Conservation (phyloP, 2,113 vertebrate genomes). For the Notarius lentiginosus region DNA sequence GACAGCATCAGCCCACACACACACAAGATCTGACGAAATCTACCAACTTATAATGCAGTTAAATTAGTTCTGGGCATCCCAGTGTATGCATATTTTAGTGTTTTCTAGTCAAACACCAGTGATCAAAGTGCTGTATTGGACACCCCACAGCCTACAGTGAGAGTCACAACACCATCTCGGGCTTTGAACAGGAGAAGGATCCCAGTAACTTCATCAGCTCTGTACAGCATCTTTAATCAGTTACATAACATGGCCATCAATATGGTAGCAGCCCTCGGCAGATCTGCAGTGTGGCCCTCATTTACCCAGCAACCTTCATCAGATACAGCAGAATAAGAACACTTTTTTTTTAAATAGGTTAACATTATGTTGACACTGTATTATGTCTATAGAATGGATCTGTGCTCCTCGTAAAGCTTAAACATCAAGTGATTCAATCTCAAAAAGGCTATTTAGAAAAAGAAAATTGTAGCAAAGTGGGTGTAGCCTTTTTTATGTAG, state of each 20-base stretch:
- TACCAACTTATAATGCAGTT: not conserved
- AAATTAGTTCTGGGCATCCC: not conserved
- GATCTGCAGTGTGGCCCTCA: not conserved
- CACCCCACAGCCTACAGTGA: not conserved
- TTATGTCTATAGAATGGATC: not conserved
- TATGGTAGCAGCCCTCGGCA: not conserved
- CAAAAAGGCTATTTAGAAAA: not conserved
- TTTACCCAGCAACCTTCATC: not conserved
- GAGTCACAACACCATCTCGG: not conserved
- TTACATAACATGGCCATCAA: not conserved
- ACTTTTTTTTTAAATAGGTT: not conserved
- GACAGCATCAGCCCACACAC: constrained; percentile 19
- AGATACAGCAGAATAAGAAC: not conserved
- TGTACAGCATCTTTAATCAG: not conserved
- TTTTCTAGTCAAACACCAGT: not conserved
- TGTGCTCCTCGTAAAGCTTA: not conserved
- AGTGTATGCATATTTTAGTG: constrained; percentile 1
- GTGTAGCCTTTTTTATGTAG: not conserved
- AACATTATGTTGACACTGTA: not conserved
- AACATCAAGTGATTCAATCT: not conserved
- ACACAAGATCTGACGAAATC: not conserved
- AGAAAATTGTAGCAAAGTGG: not conserved
- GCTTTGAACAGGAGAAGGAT: not conserved
- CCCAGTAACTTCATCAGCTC: not conserved
- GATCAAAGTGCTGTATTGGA: not conserved